Evolutionary conservation across 2,797 vertebrate genomes (phyloP).

Genomic region (Clarias laeviceps): DNA sequence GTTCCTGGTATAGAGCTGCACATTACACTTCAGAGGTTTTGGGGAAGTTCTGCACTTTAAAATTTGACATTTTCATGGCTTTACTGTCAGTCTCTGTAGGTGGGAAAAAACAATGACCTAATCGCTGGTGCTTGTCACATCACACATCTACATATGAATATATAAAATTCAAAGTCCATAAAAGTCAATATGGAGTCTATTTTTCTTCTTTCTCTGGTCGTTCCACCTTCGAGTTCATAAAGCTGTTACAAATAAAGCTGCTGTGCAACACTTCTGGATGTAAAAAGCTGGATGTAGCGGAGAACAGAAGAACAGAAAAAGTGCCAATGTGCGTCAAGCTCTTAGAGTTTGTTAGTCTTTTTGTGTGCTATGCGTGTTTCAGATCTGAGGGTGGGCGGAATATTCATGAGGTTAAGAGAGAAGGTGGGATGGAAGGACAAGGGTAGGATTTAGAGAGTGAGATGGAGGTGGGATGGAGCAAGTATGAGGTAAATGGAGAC

Average conservation of each 20-base stretch:
- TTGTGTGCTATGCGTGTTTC: constrained; percentile 4
- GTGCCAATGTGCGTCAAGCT: neutral
- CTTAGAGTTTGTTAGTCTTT: neutral
- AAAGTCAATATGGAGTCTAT: neutral
- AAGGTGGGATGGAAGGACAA: constrained; percentile 23
- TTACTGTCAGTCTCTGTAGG: neutral
- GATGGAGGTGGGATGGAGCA: constrained; percentile 29
- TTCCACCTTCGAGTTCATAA: neutral
- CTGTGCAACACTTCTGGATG: neutral
- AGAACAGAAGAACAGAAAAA: neutral
- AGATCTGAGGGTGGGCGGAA: constrained; percentile 66
- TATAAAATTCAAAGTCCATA: neutral
- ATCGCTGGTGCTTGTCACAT: neutral
- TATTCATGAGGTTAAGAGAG: constrained; percentile 62
- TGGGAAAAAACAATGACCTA: neutral
- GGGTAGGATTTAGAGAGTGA: constrained; percentile 5
- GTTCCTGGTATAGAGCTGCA: neutral
- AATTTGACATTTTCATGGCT: constrained; percentile 5
- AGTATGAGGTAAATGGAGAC: constrained; percentile 55
- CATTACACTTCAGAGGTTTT: neutral
- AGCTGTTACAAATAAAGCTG: neutral
- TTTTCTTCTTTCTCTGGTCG: neutral
- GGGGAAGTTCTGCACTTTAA: constrained; percentile 8
- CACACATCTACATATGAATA: neutral
- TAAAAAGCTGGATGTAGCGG: neutral